Evolutionary conservation across 2,797 vertebrate species (phyloP).

Genomic region (Cyprinella venusta): DNA sequence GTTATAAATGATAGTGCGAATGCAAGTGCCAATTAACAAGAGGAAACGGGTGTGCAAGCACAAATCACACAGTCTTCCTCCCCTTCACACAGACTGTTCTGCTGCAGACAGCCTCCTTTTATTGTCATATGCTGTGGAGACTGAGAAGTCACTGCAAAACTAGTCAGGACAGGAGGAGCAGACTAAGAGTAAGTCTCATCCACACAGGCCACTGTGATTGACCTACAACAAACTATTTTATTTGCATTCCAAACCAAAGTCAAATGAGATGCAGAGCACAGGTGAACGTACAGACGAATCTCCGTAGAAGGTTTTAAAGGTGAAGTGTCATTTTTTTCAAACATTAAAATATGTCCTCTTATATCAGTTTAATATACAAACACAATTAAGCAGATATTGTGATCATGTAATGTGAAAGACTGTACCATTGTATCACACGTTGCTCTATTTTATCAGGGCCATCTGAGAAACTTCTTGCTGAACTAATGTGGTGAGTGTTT

Average conservation of each 20-base stretch:
- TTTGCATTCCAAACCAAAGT: conserved; percentile 80
- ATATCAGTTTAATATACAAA: background rate
- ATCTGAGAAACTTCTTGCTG: background rate
- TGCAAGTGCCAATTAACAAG: conserved; percentile 17
- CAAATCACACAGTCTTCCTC: background rate
- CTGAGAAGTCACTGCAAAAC: conserved; percentile 1
- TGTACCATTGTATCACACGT: background rate
- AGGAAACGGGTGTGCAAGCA: conserved; percentile 9
- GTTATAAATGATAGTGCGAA: background rate
- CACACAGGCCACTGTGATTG: conserved; percentile 10
- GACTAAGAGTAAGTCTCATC: background rate
- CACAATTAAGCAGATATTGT: background rate
- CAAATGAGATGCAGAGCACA: conserved; percentile 68
- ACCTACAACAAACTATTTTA: conserved; percentile 33
- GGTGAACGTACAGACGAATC: conserved; percentile 8
- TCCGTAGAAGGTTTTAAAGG: conserved; percentile 23
- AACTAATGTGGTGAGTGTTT: background rate
- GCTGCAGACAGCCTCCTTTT: background rate
- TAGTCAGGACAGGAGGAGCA: background rate
- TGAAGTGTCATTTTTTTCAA: background rate
- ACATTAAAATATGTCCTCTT: background rate
- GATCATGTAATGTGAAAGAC: background rate
- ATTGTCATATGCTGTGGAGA: conserved; percentile 3
- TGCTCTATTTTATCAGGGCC: background rate
- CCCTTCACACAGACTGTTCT: background rate